Evolutionary conservation across 1,140 invertebrate genomes (phyloP), one percentile per base, ranked within the genome.

Genomic region (Helicoverpa zea): DNA sequence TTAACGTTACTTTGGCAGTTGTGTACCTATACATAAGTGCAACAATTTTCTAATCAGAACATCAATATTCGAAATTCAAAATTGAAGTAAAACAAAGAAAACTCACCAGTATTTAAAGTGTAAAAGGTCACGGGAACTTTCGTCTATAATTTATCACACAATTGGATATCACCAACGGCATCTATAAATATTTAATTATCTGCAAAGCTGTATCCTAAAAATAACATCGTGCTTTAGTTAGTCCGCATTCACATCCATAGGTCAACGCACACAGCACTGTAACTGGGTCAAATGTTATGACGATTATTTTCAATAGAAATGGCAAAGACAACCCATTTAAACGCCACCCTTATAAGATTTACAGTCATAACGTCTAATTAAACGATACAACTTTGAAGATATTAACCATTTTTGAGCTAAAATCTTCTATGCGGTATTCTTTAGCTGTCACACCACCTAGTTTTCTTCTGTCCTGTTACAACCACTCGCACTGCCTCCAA

Each of bases 101-200:
- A 91, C 91, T 92, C 61, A 92, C 91, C 90, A 86, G 87, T 83
- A 75, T 81, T 70, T 49, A 70, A 83, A 86, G 84, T 82, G 84
- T 79, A 85, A 89, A 85, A 84, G 81, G 83, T 90, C 84, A 83
- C 81, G 82, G 64, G 63, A 83, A 81, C 70, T 86, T 84, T 63
- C 81, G 63, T 86, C 82, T 84, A 81, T 79, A 84, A 84, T 86
- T 85, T 81, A 78, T 90, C 87, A 86, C 83, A 81, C 85, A 88
- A 88, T 90, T 89, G 79, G 84, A 83, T 86, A 88, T 90, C 86
- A 84, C 87, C 84, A 89, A 90, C 85, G 86, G 86, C 87, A 91
- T 91, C 86, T 93, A 94, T 94, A 92, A 94, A 95, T 95, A 95
- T 92, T 94, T 94, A 94, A 94, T 92, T 92, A 95, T 91, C 92